Evolutionary conservation across 2,797 vertebrate species (phyloP), one percentile per base, ranked within the genome.

Genomic region (Chrosomus eos): DNA sequence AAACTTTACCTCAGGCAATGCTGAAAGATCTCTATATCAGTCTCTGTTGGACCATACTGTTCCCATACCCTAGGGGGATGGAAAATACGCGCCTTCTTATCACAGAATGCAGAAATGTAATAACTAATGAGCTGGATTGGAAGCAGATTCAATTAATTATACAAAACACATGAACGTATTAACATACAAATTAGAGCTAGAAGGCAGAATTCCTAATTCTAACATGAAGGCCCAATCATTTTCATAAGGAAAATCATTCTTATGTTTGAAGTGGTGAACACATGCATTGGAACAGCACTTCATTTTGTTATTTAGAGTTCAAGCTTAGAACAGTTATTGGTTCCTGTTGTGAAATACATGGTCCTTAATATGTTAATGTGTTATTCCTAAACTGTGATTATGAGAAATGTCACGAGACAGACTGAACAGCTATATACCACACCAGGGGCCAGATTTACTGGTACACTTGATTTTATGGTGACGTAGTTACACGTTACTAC

Each of bases 101-200:
- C 80, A 62, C 60, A 71, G 38, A 79, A 74, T 28, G 72, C 80
- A 88, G 78, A 75, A 43, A 81, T 43, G 31, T 76, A 85, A 85
- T 83, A 80, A 79, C n/a, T 80, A 82, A 80, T 80, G 45, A 88
- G 80, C 31, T 33, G 76, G 70, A 80, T 70, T 81, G 45, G 33
- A 68, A 67, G 76, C 74, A 66, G 86, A 60, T 81, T 84, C 31
- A 77, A 72, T 84, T 87, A 70, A 62, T 77, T 84, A 87, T 76
- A 55, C 71, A 51, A 80, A 87, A 80, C 83, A 51, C 67, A 70
- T 79, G 67, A 88, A 71, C 70, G 16, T 74, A 88, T 85, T 85
- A 85, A 80, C 87, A 88, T 85, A 85, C 51, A 85, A 80, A 85
- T 88, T 85, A 72, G 80, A 55, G 73, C 86, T 82, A 40, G 80